A percentile compares a stretch with the other conserved stretches of the same genome.
Evolutionary conservation across 2,888 invertebrate species (phyloP).

Genomic region (Pseudococcus jackbeardsleyi): DNA sequence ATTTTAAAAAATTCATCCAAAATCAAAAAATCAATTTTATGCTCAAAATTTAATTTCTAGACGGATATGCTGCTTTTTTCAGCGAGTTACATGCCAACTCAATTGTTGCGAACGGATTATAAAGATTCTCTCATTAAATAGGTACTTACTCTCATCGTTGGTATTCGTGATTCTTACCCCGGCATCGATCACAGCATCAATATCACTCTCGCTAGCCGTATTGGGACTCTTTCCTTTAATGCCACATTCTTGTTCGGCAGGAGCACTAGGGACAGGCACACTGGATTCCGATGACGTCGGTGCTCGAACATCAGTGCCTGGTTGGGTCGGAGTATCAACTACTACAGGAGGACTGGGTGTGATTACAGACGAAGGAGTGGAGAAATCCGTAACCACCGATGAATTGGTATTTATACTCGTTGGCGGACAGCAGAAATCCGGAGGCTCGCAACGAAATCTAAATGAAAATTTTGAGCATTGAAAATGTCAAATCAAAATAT

Average conservation of each 20-base stretch:
- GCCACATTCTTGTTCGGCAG: not conserved
- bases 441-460: slow-evolving; percentile 1
- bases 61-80: too few relatives aligned
- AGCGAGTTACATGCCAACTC: too few relatives aligned
- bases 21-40: too few relatives aligned
- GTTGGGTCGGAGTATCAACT: not conserved
- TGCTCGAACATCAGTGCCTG: not conserved
- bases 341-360: not conserved
- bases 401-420: not conserved
- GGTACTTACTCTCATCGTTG: not conserved
- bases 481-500: not conserved
- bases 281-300: not conserved
- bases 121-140: not conserved
- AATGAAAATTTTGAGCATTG: not conserved
- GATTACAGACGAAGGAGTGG: not conserved
- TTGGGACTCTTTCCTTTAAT: not conserved
- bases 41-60: too few relatives aligned
- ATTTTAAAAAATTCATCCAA: too few relatives aligned
- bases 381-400: not conserved
- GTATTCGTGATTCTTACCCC: not conserved
- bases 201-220: not conserved
- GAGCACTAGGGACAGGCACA: not conserved
- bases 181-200: not conserved
- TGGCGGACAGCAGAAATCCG: not conserved
- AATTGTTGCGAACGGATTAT: not conserved